These are phyloP conservation scores for Xenopus petersii DNA, from an alignment of 2,797 vertebrate species.

Conservation along the genomic window DNA sequence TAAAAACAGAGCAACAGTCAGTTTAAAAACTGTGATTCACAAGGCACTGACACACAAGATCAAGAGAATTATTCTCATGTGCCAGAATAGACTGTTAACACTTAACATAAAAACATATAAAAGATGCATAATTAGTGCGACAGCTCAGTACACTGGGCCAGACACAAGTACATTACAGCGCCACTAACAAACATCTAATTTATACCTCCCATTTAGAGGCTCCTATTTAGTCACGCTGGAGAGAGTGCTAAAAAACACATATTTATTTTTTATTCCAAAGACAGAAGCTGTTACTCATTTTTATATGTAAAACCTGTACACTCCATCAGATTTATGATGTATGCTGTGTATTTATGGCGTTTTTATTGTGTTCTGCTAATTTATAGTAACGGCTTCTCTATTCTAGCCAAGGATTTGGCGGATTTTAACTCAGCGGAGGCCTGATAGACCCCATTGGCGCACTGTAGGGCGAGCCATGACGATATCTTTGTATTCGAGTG, in stretches of 20 bases:
- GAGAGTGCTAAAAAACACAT: slow-evolving; percentile 56
- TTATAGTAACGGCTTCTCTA: slow-evolving; percentile 68
- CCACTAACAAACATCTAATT: slow-evolving; percentile 60
- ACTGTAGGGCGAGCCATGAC: too few relatives aligned
- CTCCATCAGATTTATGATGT: slow-evolving; percentile 72
- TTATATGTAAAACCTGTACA: slow-evolving; percentile 66
- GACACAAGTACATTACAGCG: slow-evolving; percentile 51
- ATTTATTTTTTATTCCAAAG: slow-evolving; percentile 63
- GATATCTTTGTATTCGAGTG: too few relatives aligned
- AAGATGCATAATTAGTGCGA: slow-evolving; percentile 40
- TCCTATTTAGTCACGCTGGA: slow-evolving; percentile 54
- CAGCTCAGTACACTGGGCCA: slow-evolving; percentile 48
- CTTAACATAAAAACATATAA: slow-evolving; percentile 54
- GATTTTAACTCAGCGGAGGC: slow-evolving; percentile 49
- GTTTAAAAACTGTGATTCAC: slow-evolving; percentile 54
- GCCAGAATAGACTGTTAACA: slow-evolving; percentile 54
- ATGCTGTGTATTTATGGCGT: slow-evolving; percentile 68
- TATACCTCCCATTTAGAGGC: slow-evolving; percentile 62
- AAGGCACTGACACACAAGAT: slow-evolving; percentile 38
- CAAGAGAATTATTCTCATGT: slow-evolving; percentile 55
- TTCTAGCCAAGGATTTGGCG: slow-evolving; percentile 63
- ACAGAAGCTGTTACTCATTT: slow-evolving; percentile 66
- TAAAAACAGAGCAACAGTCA: slow-evolving; percentile 55
- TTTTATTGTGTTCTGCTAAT: slow-evolving; percentile 75
- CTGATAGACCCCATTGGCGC: too few relatives aligned